A percentile compares a stretch with the other conserved stretches of the same genome.
Conservation (phyloP, 2,888 invertebrate species). For the Abrostola tripartita region DNA sequence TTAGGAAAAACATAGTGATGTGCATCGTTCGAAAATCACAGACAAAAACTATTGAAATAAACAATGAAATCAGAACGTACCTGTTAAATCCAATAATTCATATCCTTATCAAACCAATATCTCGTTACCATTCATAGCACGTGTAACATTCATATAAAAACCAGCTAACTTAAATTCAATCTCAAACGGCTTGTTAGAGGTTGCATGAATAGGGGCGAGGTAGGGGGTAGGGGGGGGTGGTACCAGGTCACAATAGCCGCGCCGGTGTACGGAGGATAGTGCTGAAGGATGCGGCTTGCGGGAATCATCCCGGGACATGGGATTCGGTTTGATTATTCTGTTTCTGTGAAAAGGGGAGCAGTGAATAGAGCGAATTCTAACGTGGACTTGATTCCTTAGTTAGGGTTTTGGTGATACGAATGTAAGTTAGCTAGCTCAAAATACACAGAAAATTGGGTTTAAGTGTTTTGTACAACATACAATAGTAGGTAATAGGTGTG, state of each 20-base stretch:
- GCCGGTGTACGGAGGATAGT: slow-evolving; percentile 46
- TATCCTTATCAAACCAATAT: slow-evolving; percentile 4
- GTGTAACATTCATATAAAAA: slow-evolving; percentile 49
- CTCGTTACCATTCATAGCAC: slow-evolving; percentile 31
- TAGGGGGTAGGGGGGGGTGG: slow-evolving; percentile 10
- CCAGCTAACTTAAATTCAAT: slow-evolving; percentile 59
- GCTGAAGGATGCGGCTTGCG: slow-evolving; percentile 38
- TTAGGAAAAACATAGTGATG: neutral
- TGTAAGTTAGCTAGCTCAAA: neutral
- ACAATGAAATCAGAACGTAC: neutral
- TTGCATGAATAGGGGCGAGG: slow-evolving; percentile 41
- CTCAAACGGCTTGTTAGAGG: slow-evolving; percentile 57
- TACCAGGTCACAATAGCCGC: slow-evolving; percentile 55
- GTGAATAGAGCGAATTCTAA: neutral
- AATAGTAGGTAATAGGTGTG: too few relatives aligned
- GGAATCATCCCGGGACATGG: slow-evolving; percentile 14
- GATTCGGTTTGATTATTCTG: slow-evolving; percentile 17
- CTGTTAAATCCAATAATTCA: slow-evolving; percentile 15
- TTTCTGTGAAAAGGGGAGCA: slow-evolving; percentile 4
- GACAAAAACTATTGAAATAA: neutral
- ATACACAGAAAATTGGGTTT: neutral
- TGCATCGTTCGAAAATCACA: neutral
- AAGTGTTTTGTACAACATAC: too few relatives aligned
- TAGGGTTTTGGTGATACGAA: too few relatives aligned
- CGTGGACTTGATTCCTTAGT: too few relatives aligned